A percentile compares a stretch with the other conserved stretches of the same genome.
Conservation (phyloP, 2,113 vertebrate genomes). For the Tachysurus vachellii region DNA sequence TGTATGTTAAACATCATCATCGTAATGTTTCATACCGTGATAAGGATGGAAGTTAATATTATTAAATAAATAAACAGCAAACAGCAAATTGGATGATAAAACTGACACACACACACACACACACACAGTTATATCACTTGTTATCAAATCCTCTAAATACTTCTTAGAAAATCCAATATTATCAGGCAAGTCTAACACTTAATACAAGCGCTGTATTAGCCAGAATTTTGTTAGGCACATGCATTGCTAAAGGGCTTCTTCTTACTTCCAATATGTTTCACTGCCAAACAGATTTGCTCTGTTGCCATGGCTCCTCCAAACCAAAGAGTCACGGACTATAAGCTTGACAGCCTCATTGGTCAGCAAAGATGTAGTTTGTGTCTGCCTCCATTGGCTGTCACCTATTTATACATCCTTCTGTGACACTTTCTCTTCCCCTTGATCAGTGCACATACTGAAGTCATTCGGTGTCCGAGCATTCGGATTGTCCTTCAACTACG, state of each 20-base stretch:
- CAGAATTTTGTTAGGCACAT: not conserved
- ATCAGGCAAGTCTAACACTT: not conserved
- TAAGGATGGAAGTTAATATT: not conserved
- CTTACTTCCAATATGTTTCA: constrained; percentile 14
- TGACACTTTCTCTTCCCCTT: constrained; percentile 1
- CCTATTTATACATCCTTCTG: not conserved
- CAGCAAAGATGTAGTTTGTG: constrained; percentile 13
- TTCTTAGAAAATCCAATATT: too few species aligned
- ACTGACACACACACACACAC: not conserved
- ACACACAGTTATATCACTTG: not conserved
- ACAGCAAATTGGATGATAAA: not conserved
- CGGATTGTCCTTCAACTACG: not conserved
- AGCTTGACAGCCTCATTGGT: constrained; percentile 39
- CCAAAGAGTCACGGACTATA: constrained; percentile 7
- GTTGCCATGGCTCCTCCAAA: constrained; percentile 47
- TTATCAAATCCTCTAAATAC: not conserved
- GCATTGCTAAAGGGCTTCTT: constrained; percentile 16
- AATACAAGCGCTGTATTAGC: not conserved
- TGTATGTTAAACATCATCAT: not conserved
- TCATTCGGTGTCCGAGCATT: not conserved
- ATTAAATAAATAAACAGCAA: not conserved
- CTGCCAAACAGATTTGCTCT: constrained; percentile 32
- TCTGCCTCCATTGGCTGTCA: not conserved
- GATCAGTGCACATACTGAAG: constrained; percentile 14
- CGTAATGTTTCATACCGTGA: not conserved